Percentiles rank a stretch among this genome's conserved stretches.
Evolutionary conservation across 2,113 vertebrate genomes (phyloP).

Genomic region (Melanostigma gelatinosum): DNA sequence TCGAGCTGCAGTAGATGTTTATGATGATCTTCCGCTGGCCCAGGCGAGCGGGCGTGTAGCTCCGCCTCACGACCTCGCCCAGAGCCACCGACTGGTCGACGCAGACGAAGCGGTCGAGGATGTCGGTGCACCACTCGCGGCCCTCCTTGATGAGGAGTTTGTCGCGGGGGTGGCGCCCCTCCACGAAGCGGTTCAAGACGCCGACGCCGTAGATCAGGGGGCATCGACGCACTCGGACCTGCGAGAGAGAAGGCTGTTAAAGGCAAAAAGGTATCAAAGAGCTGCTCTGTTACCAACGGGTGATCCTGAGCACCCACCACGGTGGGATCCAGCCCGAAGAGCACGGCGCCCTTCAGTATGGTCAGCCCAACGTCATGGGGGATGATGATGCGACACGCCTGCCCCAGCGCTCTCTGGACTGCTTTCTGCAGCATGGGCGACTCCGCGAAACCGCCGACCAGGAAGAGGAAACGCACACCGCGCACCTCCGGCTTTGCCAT

Average conservation of each 20-base stretch:
- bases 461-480: conserved; percentile 92
- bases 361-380: conserved; percentile 95
- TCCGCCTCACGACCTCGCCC: conserved; percentile 91
- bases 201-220: conserved; percentile 94
- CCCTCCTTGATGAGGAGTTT: conserved; percentile 95
- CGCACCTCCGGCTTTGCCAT: conserved; percentile 89
- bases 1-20: conserved; percentile 93
- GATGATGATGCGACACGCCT: conserved; percentile 89
- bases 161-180: conserved; percentile 89
- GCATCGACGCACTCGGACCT: conserved; percentile 91
- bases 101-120: conserved; percentile 94
- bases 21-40: conserved; percentile 95
- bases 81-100: conserved; percentile 95
- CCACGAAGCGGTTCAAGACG: conserved; percentile 93
- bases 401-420: conserved; percentile 85
- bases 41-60: conserved; percentile 91
- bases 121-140: conserved; percentile 95
- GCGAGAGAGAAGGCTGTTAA: background rate
- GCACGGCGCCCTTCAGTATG: conserved; percentile 95
- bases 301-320: conserved; percentile 75
- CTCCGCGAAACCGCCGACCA: conserved; percentile 96
- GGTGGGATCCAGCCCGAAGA: conserved; percentile 94
- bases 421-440: conserved; percentile 92
- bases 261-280: background rate
- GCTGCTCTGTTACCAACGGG: rapidly evolving